These are phyloP conservation scores for Asteroscopus sphinx DNA, from an alignment of 2,888 invertebrate species.

Conservation along the genomic window DNA sequence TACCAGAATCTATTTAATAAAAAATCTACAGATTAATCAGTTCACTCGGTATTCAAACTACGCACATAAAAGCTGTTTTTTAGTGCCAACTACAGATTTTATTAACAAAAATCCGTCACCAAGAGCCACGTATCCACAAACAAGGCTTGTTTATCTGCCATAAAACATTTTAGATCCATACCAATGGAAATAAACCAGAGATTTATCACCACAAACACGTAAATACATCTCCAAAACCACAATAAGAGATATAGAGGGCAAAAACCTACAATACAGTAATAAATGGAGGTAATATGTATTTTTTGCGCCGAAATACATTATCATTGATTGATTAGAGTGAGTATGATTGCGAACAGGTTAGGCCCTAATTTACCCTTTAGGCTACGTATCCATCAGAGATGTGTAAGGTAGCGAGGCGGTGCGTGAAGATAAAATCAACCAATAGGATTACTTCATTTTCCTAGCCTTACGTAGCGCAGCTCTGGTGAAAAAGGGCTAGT, in stretches of 20 bases:
- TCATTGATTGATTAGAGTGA: slow-evolving; percentile 51
- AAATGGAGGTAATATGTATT: slow-evolving; percentile 57
- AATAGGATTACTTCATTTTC: no score
- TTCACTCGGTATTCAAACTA: not conserved
- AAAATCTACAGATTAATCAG: no score
- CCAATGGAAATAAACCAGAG: slow-evolving; percentile 43
- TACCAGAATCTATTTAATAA: no score
- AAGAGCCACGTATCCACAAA: slow-evolving; percentile 11
- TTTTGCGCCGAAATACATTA: slow-evolving; percentile 48
- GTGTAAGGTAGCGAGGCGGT: no score
- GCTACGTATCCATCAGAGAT: no score
- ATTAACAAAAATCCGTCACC: slow-evolving; percentile 15
- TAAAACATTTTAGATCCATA: slow-evolving; percentile 34
- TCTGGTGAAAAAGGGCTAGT: no score
- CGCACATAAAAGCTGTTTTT: not conserved
- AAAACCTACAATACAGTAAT: slow-evolving; percentile 16
- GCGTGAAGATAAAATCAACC: no score
- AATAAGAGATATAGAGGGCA: slow-evolving; percentile 11
- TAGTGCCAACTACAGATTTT: not conserved
- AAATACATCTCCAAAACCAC: slow-evolving; percentile 10
- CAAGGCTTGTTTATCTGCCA: slow-evolving; percentile 30
- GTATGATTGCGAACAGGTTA: slow-evolving; percentile 37
- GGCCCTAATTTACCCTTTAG: slow-evolving; percentile 18
- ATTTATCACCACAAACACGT: slow-evolving; percentile 44
- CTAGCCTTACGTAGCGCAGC: no score